phyloP scores from a whole-genome alignment of 2,113 vertebrate genomes.

The Oryzias javanicus region DNA sequence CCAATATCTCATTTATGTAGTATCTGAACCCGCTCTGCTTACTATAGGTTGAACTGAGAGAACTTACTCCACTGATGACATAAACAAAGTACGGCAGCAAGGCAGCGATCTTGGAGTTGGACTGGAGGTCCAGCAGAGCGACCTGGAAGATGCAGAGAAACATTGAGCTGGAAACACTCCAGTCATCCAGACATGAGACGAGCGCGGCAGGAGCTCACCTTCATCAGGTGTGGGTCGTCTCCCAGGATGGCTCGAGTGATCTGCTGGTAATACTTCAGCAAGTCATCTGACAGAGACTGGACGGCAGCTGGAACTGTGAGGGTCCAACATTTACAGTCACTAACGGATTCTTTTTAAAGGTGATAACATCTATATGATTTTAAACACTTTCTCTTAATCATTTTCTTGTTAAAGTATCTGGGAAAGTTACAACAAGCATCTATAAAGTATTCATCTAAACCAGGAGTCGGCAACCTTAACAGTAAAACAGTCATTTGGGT shows the following conservation, averaged over 20 bases:
- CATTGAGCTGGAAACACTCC: rapidly evolving
- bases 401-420: too few relatives aligned
- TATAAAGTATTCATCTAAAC: too few relatives aligned
- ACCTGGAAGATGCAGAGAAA: constrained; percentile 68
- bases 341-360: too few relatives aligned
- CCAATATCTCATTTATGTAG: too few relatives aligned
- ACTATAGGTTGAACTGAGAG: background rate
- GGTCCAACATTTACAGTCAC: background rate
- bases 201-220: constrained; percentile 66
- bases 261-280: constrained; percentile 92
- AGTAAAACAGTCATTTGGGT: too few relatives aligned
- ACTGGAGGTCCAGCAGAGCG: constrained; percentile 89
- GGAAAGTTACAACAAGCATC: too few relatives aligned
- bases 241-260: constrained; percentile 88
- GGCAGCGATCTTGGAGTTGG: constrained; percentile 90
- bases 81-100: constrained; percentile 93
- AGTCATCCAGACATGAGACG: background rate
- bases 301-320: constrained; percentile 84
- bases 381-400: too few relatives aligned
- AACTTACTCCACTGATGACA: constrained; percentile 88
- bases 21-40: background rate
- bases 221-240: constrained; percentile 91
- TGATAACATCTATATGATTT: too few relatives aligned
- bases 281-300: constrained; percentile 86
- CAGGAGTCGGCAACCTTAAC: too few relatives aligned